These are phyloP conservation scores for Leptodactylus fuscus DNA, from an alignment of 2,113 vertebrate species.

Conservation along the genomic window DNA sequence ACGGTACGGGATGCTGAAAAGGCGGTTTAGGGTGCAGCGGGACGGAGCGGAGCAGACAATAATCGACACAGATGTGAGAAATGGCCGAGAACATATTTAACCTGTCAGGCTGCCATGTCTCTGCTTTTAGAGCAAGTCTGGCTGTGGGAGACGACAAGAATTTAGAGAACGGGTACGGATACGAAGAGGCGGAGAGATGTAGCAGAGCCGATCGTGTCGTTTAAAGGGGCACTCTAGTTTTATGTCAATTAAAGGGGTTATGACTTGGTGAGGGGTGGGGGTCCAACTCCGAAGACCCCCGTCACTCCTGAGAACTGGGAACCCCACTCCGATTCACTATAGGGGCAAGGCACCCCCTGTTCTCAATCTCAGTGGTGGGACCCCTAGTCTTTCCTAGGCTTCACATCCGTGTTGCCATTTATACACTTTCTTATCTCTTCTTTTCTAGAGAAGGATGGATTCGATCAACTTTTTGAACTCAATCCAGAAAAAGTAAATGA, in stretches of 20 bases:
- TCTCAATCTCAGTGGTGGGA: no score
- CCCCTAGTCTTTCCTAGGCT: no score
- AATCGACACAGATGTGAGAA: conserved; percentile 16
- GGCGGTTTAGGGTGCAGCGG: not conserved
- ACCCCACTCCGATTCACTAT: no score
- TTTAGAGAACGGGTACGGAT: not conserved
- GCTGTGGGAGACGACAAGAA: not conserved
- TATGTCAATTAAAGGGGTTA: not conserved
- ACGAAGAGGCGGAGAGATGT: not conserved
- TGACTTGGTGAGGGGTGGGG: no score
- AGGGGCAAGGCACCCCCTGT: no score
- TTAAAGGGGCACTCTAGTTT: not conserved
- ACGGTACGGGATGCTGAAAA: not conserved
- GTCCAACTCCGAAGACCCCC: no score
- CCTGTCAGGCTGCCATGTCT: not conserved
- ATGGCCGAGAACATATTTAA: not conserved
- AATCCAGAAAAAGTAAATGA: conserved; percentile 82
- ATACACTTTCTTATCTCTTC: not conserved
- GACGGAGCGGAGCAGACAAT: not conserved
- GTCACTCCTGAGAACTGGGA: no score
- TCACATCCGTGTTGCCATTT: no score
- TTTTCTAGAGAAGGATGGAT: conserved; percentile 74
- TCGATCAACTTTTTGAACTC: conserved; percentile 85
- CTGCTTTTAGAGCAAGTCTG: not conserved
- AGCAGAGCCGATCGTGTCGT: not conserved